phyloP scores from a whole-genome alignment of 2,113 vertebrate genomes.

The Tetrax tetrax region DNA sequence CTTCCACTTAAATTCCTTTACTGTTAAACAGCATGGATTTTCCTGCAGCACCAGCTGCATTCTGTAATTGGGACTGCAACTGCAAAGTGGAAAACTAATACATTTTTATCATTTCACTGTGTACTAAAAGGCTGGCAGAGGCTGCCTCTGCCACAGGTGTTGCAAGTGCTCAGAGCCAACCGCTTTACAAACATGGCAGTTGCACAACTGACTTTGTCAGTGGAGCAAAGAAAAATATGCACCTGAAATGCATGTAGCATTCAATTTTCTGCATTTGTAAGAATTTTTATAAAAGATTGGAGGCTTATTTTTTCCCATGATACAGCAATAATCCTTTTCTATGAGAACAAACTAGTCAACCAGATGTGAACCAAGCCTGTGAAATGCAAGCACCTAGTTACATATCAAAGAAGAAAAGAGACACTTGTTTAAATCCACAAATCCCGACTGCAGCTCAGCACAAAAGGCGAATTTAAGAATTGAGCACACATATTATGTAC shows the following conservation, averaged over 20 bases:
- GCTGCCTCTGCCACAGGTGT: conserved; percentile 41
- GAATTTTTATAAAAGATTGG: background rate
- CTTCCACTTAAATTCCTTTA: background rate
- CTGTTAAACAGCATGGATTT: background rate
- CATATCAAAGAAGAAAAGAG: background rate
- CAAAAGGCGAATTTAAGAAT: background rate
- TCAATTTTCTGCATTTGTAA: background rate
- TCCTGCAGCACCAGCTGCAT: conserved; percentile 37
- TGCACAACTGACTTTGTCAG: conserved; percentile 3
- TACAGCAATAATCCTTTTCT: background rate
- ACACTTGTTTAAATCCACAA: background rate
- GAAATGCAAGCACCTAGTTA: conserved; percentile 30
- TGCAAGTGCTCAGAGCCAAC: background rate
- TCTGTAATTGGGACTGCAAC: background rate
- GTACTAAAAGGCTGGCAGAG: conserved; percentile 7
- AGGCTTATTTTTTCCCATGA: background rate
- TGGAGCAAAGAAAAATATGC: conserved; percentile 17
- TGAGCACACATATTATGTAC: background rate
- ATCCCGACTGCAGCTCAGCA: background rate
- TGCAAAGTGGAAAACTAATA: conserved; percentile 37
- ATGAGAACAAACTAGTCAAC: background rate
- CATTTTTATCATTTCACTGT: conserved; percentile 23
- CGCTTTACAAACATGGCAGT: background rate
- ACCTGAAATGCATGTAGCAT: background rate
- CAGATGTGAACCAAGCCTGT: conserved; percentile 17